Percentiles rank a stretch among this genome's conserved stretches.
phyloP scores from a whole-genome alignment of 2,797 vertebrate species.

The Hyperoplus lanceolatus region DNA sequence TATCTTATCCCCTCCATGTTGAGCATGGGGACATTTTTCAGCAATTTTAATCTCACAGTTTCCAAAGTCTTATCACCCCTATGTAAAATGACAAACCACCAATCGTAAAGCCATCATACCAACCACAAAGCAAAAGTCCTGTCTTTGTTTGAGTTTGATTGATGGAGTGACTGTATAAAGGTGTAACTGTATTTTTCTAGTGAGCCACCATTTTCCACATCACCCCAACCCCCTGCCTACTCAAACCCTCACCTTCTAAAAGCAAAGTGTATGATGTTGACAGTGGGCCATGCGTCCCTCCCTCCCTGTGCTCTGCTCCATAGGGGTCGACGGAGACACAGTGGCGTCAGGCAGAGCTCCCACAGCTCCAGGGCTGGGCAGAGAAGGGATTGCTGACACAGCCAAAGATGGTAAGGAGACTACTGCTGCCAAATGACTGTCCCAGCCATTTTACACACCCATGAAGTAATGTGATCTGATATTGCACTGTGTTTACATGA shows the following conservation, averaged over 20 bases:
- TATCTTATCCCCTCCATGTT: conserved; percentile 1
- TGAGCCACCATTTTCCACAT: conserved; percentile 41
- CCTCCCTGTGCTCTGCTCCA: conserved; percentile 83
- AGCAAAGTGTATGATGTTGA: conserved; percentile 84
- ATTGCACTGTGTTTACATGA: conserved; percentile 73
- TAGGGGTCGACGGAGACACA: conserved; percentile 92
- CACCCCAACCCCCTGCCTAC: conserved; percentile 29
- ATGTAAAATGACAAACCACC: not conserved
- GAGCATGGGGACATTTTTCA: conserved; percentile 8
- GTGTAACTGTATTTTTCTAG: conserved; percentile 50
- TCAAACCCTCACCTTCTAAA: conserved; percentile 70
- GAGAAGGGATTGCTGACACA: conserved; percentile 92
- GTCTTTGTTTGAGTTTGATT: conserved; percentile 79
- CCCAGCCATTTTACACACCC: conserved; percentile 77
- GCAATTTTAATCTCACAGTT: not conserved
- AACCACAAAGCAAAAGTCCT: conserved; percentile 3
- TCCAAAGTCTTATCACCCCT: conserved; percentile 4
- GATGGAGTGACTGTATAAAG: conserved; percentile 57
- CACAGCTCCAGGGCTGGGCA: conserved; percentile 92
- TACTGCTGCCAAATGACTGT: conserved; percentile 77
- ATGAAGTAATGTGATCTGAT: conserved; percentile 78
- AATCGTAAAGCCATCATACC: not conserved
- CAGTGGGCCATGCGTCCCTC: conserved; percentile 75
- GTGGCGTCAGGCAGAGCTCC: conserved; percentile 91
- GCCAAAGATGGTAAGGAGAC: conserved; percentile 92